These are phyloP conservation scores for Alcedo quadribrachys DNA, from an alignment of 2,797 vertebrate genomes.

Conservation along the genomic window DNA sequence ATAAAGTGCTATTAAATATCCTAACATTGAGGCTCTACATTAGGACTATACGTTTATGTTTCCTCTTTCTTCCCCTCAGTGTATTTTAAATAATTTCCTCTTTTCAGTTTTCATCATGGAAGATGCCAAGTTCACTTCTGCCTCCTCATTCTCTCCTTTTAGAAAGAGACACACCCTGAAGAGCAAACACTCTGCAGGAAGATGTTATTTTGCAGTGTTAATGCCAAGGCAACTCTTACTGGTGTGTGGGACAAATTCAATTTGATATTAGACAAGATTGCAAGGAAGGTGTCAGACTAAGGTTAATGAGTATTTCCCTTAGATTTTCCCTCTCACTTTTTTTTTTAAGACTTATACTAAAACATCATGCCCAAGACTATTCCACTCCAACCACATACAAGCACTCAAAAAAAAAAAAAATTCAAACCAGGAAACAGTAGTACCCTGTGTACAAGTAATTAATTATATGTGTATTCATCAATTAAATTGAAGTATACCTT, in stretches of 20 bases:
- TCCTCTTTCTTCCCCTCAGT: not conserved
- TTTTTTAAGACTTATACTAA: not conserved
- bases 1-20: not conserved
- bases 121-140: slow-evolving; percentile 10
- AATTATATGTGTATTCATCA: not conserved
- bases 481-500: not conserved
- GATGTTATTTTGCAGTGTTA: not conserved
- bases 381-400: not conserved
- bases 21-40: not conserved
- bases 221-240: not conserved
- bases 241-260: not conserved
- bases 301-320: not conserved
- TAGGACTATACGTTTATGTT: not conserved
- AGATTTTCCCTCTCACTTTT: not conserved
- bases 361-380: not conserved
- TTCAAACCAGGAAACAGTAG: not conserved
- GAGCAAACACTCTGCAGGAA: not conserved
- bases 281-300: not conserved
- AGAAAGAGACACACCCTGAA: not conserved
- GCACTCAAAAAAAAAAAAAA: not conserved
- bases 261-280: not conserved
- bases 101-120: slow-evolving; percentile 12
- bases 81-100: slow-evolving; percentile 44
- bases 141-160: not conserved
- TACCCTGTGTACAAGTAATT: not conserved